Percentiles rank a stretch among this genome's conserved stretches.
Conservation (phyloP, 2,113 vertebrate genomes). For the Syrrhaptes paradoxus region DNA sequence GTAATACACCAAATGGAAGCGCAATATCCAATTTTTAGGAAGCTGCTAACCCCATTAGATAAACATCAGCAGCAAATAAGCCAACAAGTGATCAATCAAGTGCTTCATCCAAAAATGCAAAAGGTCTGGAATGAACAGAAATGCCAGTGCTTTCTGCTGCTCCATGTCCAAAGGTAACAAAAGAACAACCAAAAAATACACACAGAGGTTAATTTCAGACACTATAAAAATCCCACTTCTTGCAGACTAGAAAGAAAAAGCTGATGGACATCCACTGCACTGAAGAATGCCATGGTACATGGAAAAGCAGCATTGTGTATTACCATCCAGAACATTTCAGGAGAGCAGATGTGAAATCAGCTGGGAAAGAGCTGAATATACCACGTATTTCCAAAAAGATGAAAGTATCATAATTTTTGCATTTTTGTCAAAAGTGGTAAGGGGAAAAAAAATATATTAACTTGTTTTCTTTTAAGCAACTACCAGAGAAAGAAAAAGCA, state of each 20-base stretch:
- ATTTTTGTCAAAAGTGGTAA: background rate
- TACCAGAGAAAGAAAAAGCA: background rate
- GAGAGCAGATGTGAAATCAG: background rate
- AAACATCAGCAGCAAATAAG: background rate
- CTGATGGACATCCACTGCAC: background rate
- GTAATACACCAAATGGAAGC: background rate
- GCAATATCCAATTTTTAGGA: background rate
- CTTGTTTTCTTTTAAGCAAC: background rate
- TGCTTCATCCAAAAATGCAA: background rate
- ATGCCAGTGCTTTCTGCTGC: background rate
- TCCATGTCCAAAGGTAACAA: background rate
- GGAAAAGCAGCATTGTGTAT: background rate
- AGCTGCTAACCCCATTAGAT: background rate
- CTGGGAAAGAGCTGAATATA: background rate
- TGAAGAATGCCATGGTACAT: background rate
- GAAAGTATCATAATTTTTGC: background rate
- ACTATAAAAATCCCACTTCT: background rate
- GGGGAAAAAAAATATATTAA: background rate
- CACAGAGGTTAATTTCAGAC: background rate
- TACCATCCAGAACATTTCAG: background rate
- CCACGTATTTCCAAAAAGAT: background rate
- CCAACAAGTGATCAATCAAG: background rate
- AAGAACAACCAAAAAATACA: rapidly evolving
- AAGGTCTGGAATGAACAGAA: background rate
- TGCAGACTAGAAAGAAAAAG: background rate